Percentiles rank a stretch among this genome's conserved stretches.
Conservation (phyloP, 2,888 invertebrate genomes). For the Brassicogethes aeneus region DNA sequence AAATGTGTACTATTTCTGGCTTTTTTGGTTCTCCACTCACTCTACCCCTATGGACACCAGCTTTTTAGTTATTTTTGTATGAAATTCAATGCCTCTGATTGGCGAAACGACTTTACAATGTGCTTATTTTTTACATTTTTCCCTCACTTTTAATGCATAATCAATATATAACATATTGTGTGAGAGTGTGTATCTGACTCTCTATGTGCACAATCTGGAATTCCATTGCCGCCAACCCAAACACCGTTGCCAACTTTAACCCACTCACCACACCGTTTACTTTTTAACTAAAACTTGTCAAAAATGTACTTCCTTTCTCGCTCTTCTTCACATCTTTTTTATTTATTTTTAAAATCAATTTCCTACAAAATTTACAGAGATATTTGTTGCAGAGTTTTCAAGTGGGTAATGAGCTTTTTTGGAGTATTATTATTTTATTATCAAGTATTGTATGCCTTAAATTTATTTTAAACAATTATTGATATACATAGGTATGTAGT, state of each 20-base stretch:
- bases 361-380: too few relatives aligned
- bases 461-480: too few relatives aligned
- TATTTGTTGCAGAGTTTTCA: too few relatives aligned
- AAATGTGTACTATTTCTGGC: slow-evolving; percentile 31
- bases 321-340: too few relatives aligned
- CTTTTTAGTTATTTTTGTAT: slow-evolving; percentile 32
- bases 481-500: too few relatives aligned
- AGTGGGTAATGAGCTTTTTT: too few relatives aligned
- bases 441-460: too few relatives aligned
- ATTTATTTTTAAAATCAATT: too few relatives aligned
- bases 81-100: slow-evolving; percentile 36
- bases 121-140: slow-evolving; percentile 35
- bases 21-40: slow-evolving; percentile 14
- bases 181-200: too few relatives aligned
- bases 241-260: not conserved
- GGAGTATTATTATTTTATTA: too few relatives aligned
- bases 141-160: slow-evolving; percentile 34
- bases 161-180: slow-evolving; percentile 36
- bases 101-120: slow-evolving; percentile 38
- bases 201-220: slow-evolving; percentile 1
- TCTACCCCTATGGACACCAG: slow-evolving; percentile 24
- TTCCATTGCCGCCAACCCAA: not conserved
- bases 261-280: not conserved
- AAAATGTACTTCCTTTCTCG: too few relatives aligned
- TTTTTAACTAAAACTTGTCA: too few relatives aligned